These are phyloP conservation scores for Pseudobourletiella spinata DNA, from an alignment of 1,140 invertebrate genomes.

Conservation along the genomic window DNA sequence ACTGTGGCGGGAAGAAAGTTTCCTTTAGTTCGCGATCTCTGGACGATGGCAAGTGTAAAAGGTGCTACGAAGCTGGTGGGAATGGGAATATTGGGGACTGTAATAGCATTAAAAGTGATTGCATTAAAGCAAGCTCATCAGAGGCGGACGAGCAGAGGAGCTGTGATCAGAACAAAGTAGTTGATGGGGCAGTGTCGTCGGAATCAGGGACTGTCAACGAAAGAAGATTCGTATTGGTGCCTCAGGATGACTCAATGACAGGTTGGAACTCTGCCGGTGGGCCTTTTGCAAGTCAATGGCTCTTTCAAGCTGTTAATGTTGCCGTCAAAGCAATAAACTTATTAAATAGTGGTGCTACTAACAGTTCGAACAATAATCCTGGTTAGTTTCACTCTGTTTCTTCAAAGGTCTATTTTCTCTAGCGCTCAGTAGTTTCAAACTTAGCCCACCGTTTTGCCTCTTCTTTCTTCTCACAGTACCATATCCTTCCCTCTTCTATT, in stretches of 20 bases:
- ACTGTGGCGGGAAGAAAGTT: constrained; percentile 22
- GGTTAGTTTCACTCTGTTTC: neutral
- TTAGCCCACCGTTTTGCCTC: no score
- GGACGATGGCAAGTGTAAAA: constrained; percentile 10
- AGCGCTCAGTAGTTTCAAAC: neutral
- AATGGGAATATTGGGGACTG: neutral
- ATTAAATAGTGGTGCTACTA: constrained; percentile 6
- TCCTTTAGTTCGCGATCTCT: constrained; percentile 29
- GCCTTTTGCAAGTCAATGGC: constrained; percentile 30
- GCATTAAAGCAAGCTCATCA: neutral
- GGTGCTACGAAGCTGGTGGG: neutral
- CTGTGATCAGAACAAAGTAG: neutral
- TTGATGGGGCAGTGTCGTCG: neutral
- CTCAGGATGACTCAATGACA: constrained; percentile 25
- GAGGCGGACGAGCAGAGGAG: neutral
- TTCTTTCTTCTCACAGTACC: no score
- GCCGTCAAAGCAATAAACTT: constrained; percentile 23
- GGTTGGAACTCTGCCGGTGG: constrained; percentile 28
- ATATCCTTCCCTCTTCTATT: no score
- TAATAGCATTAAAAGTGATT: neutral
- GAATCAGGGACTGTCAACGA: neutral
- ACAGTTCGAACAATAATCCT: neutral
- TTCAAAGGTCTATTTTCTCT: neutral
- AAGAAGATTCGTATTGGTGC: constrained; percentile 22
- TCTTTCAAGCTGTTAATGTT: constrained; percentile 32